These are phyloP conservation scores for Chamaea fasciata DNA, from an alignment of 2,113 vertebrate genomes.

Conservation along the genomic window DNA sequence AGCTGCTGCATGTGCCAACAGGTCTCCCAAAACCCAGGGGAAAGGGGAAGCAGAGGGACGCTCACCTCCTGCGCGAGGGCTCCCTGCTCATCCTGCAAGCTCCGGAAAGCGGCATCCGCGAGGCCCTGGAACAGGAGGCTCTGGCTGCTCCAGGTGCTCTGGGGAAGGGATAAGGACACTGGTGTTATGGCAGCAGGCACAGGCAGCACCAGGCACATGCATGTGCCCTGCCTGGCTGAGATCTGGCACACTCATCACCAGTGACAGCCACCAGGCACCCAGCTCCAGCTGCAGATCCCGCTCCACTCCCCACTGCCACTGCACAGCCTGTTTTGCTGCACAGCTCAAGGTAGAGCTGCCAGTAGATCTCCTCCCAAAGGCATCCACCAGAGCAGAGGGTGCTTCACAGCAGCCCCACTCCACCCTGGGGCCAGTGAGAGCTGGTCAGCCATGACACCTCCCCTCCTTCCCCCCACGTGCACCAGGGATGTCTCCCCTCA, in stretches of 20 bases:
- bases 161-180: background rate
- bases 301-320: constrained; percentile 56
- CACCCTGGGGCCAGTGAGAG: background rate
- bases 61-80: constrained; percentile 43
- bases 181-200: background rate
- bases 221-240: accelerated
- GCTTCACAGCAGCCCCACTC: accelerated
- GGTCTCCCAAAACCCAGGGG: background rate
- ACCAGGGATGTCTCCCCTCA: background rate
- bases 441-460: background rate
- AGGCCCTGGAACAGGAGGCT: constrained; percentile 1
- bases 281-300: constrained; percentile 65
- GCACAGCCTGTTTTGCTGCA: constrained; percentile 62
- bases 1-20: accelerated
- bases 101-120: background rate
- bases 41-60: background rate
- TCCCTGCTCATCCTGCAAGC: constrained; percentile 19
- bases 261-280: constrained; percentile 51
- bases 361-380: constrained; percentile 53
- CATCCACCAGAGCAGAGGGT: accelerated
- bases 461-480: accelerated
- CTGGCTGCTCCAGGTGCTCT: constrained; percentile 37
- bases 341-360: constrained; percentile 65
- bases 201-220: accelerated
- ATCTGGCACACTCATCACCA: accelerated